phyloP scores from a whole-genome alignment of 1,140 invertebrate species.

The Bombyx mori region ASM3026992v2 NC_085113.1:5396001-5396500 shows the following conservation, averaged over 20 bases:
- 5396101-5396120: conserved; percentile 89
- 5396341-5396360: too few relatives aligned
- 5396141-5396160: conserved; percentile 96
- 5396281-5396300: background rate
- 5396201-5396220: conserved; percentile 99
- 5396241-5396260: conserved; percentile 85
- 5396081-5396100: conserved; percentile 84
- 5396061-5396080: conserved; percentile 3
- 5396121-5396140: conserved; percentile 97
- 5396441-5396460: too few relatives aligned
- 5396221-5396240: conserved; percentile 98
- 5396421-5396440: too few relatives aligned
- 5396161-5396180: conserved; percentile 95
- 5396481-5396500: too few relatives aligned
- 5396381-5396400: too few relatives aligned
- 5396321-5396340: too few relatives aligned
- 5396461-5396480: too few relatives aligned
- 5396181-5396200: conserved; percentile 97
- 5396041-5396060: background rate
- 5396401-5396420: too few relatives aligned
- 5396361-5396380: too few relatives aligned
- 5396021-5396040: too few relatives aligned
- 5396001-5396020: background rate
- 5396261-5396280: conserved; percentile 92
- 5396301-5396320: too few relatives aligned